A percentile compares a stretch with the other conserved stretches of the same genome.
Evolutionary conservation across 2,113 vertebrate genomes (phyloP).

Genomic region (Lethenteron reissneri): DNA sequence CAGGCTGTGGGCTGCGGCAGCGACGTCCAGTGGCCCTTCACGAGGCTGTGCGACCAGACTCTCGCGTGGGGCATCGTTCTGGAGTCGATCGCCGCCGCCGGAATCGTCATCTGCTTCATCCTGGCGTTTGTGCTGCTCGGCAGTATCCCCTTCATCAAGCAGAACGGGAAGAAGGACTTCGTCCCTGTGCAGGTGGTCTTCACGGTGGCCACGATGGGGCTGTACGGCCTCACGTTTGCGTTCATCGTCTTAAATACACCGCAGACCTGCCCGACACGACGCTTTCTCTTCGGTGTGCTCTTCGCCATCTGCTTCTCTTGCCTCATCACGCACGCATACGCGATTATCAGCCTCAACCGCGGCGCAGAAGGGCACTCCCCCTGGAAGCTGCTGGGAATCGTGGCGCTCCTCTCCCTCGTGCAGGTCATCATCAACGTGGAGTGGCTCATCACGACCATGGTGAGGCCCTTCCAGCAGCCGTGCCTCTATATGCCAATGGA

Average conservation of each 20-base stretch:
- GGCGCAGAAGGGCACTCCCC: neutral
- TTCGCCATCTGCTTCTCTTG: slow-evolving; percentile 66
- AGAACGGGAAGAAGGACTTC: slow-evolving; percentile 29
- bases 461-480: slow-evolving; percentile 12
- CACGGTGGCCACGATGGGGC: slow-evolving; percentile 43
- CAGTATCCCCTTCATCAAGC: slow-evolving; percentile 46
- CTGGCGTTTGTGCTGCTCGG: slow-evolving; percentile 53
- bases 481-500: slow-evolving; percentile 31
- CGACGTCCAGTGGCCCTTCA: slow-evolving; percentile 41
- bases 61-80: slow-evolving; percentile 57
- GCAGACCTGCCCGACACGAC: slow-evolving; percentile 50
- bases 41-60: slow-evolving; percentile 49
- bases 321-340: slow-evolving; percentile 40
- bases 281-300: slow-evolving; percentile 72
- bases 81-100: slow-evolving; percentile 44
- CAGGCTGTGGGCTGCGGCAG: slow-evolving; percentile 29
- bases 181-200: slow-evolving; percentile 40
- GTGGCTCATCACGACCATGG: slow-evolving; percentile 37
- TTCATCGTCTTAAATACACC: slow-evolving; percentile 55
- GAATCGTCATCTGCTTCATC: slow-evolving; percentile 35
- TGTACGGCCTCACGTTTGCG: slow-evolving; percentile 63
- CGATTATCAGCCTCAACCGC: neutral
- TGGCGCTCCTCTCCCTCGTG: slow-evolving; percentile 33
- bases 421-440: slow-evolving; percentile 47
- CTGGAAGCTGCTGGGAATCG: slow-evolving; percentile 23